Conservation (phyloP, 2,888 invertebrate species). For the Aleiodes testaceus region DNA sequence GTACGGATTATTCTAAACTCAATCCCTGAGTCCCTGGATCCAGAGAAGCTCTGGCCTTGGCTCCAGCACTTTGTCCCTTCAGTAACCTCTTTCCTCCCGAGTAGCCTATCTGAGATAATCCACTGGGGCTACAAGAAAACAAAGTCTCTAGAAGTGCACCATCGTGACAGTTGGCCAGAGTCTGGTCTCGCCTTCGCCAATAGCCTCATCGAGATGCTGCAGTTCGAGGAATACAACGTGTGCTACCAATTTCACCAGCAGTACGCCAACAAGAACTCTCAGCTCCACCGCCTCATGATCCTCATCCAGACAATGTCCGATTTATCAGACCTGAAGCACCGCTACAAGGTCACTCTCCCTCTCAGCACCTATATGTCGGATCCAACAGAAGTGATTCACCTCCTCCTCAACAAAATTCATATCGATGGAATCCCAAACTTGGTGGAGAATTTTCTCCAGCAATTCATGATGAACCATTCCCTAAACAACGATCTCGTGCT, state of each 20-base stretch:
- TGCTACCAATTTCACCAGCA: constrained; percentile 56
- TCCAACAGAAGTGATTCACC: constrained; percentile 59
- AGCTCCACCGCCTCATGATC: constrained; percentile 58
- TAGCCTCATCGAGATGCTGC: constrained; percentile 64
- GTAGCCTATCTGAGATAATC: constrained; percentile 60
- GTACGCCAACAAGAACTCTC: constrained; percentile 57
- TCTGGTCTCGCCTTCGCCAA: constrained; percentile 68
- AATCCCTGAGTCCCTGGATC: constrained; percentile 57
- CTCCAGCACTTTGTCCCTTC: constrained; percentile 66
- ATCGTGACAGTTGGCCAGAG: constrained; percentile 60
- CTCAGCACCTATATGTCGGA: constrained; percentile 59
- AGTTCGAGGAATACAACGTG: constrained; percentile 56
- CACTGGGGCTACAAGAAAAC: constrained; percentile 62
- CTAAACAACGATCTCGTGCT: constrained; percentile 72
- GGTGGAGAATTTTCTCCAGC: constrained; percentile 68
- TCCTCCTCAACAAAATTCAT: constrained; percentile 59
- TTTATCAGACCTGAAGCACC: constrained; percentile 58
- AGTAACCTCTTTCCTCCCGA: constrained; percentile 60
- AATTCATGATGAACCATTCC: constrained; percentile 70
- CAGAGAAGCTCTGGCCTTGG: constrained; percentile 62
- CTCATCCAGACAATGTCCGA: constrained; percentile 63
- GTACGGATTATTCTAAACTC: constrained; percentile 58
- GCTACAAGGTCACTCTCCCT: constrained; percentile 59
- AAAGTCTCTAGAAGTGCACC: constrained; percentile 59
- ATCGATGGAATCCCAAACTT: constrained; percentile 65